Evolutionary conservation across 1,140 invertebrate species (phyloP), one percentile per base, ranked within the genome.

Genomic region (Hesperophylax magnus): DNA sequence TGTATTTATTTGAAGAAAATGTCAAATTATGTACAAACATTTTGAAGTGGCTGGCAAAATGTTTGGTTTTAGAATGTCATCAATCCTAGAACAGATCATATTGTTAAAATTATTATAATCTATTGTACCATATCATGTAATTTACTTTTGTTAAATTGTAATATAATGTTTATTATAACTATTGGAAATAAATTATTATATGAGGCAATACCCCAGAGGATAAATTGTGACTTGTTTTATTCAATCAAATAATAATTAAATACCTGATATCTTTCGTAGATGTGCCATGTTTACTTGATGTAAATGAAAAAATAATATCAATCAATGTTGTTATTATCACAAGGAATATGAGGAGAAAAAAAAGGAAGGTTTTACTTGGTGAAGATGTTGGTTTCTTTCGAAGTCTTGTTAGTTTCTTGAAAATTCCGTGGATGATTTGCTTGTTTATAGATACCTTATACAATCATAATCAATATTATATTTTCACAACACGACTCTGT

Each of bases 131-230:
- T 71, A 71, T 71, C 67, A 71, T 34, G 14, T 61, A 65, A 52
- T 15, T 27, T 83, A 78, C 67, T 76, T 83, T 83, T 82, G 78
- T 82, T 81, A 63, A 80, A 75, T 60, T 83, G 82, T 83, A 80
- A 80, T 72, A 82, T 83, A 83, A 83, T 83, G 69, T 83, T 81
- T 83, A 83, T 81, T 83, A 77, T 80, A 79, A 76, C 77, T 72
- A 81, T 60, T 74, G 79, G 69, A 67, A 79, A 58, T 82, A 79
- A 80, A 78, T 63, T 79, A 82, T 78, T 81, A 81, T 80, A 78
- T 81, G 82, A 83, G 82, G 82, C 82, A 83, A 83, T 83, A 83
- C 76, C 82, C 82, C 82, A 80, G 63, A 78, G 18, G 31, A 31
- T 34, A 9, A 47, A 31, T 22, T 71, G 24, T 58, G 34, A 52